phyloP scores from a whole-genome alignment of 37 sponge, comb jelly and placozoan species.

The Diacarnus erythraeanus region DNA sequence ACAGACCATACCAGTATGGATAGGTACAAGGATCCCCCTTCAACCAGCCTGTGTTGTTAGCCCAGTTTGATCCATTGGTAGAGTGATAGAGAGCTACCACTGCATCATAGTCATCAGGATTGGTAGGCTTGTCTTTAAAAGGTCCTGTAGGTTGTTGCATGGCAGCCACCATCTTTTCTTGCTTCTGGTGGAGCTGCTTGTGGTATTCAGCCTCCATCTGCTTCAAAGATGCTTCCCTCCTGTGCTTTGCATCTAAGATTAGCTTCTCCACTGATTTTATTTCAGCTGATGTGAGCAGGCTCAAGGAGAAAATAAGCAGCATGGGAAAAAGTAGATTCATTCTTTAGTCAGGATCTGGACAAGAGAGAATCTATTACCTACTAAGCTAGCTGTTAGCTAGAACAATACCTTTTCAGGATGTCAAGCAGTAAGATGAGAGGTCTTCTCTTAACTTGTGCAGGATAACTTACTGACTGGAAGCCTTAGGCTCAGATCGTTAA shows the following conservation, averaged over 20 bases:
- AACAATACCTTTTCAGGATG: too few relatives aligned
- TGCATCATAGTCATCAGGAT: conserved; percentile 54
- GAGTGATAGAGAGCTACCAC: conserved; percentile 61
- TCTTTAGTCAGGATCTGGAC: too few relatives aligned
- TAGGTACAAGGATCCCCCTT: conserved; percentile 71
- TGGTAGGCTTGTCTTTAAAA: conserved; percentile 7
- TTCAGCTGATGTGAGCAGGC: background rate
- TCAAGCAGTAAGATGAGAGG: too few relatives aligned
- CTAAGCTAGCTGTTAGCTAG: too few relatives aligned
- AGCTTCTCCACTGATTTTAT: background rate
- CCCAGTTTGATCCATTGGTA: conserved; percentile 68
- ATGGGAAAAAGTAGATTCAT: background rate
- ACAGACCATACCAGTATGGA: conserved; percentile 65
- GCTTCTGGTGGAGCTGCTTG: conserved; percentile 4
- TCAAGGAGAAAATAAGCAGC: background rate
- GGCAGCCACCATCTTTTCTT: conserved; percentile 5
- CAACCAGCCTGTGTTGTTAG: conserved; percentile 79
- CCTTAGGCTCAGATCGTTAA: too few relatives aligned
- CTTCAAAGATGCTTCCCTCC: background rate
- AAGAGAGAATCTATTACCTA: too few relatives aligned
- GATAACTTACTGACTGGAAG: too few relatives aligned
- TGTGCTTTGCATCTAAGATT: background rate
- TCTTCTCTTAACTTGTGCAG: too few relatives aligned
- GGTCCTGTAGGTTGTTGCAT: background rate
- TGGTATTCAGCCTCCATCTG: conserved; percentile 7